A percentile compares a stretch with the other conserved stretches of the same genome.
phyloP scores from a whole-genome alignment of 2,888 invertebrate species.

The Eledona agricola region DNA sequence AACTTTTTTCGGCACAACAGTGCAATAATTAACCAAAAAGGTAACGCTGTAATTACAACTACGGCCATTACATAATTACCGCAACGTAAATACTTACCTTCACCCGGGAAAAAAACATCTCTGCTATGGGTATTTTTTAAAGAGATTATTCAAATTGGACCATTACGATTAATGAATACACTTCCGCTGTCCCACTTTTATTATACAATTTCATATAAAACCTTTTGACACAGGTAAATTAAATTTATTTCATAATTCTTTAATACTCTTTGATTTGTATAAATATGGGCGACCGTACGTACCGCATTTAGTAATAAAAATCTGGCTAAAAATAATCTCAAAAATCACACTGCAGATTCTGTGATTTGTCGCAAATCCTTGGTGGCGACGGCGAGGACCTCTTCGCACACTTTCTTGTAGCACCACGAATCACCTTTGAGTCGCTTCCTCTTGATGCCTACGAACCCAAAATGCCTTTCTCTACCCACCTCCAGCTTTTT shows the following conservation, averaged over 20 bases:
- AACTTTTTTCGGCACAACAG: slow-evolving; percentile 19
- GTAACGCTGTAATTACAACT: slow-evolving; percentile 21
- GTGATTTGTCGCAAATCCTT: slow-evolving; percentile 48
- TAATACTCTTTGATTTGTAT: too few species aligned
- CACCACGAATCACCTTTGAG: slow-evolving; percentile 82
- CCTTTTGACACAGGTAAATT: not conserved
- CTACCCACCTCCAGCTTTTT: slow-evolving; percentile 11
- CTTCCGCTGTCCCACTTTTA: too few species aligned
- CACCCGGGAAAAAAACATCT: slow-evolving; percentile 9
- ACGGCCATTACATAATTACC: slow-evolving; percentile 23
- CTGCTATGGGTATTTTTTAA: slow-evolving; percentile 2
- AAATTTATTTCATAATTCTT: too few species aligned
- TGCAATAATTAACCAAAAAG: slow-evolving; percentile 36
- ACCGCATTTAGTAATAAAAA: too few species aligned
- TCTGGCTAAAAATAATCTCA: not conserved
- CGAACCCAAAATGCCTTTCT: slow-evolving; percentile 52
- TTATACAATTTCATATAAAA: too few species aligned
- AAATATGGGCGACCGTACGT: too few species aligned
- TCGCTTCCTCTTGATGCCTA: slow-evolving; percentile 76
- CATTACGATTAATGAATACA: too few species aligned
- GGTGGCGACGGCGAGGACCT: slow-evolving; percentile 69
- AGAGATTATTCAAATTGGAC: slow-evolving; percentile 4
- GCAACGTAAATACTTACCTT: slow-evolving; percentile 25
- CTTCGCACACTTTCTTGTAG: slow-evolving; percentile 81
- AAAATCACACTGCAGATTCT: slow-evolving; percentile 52